Percentiles rank a stretch among this genome's conserved stretches.
Evolutionary conservation across 2,797 vertebrate species (phyloP).

Genomic region (Pseudomugil gertrudae): DNA sequence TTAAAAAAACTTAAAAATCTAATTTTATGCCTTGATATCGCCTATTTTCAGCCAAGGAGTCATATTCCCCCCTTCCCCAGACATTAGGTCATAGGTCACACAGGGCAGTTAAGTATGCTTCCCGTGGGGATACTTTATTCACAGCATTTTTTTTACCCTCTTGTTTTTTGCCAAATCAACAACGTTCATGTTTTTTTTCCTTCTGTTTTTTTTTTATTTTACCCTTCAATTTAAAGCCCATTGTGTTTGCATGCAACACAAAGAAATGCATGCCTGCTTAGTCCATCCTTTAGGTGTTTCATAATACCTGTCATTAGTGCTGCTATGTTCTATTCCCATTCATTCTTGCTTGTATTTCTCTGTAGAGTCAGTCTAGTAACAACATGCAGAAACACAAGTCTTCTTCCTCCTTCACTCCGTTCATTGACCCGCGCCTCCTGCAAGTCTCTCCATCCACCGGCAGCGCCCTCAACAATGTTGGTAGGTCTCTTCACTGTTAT

Average conservation of each 20-base stretch:
- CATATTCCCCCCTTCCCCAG: conserved; percentile 52
- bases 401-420: conserved; percentile 98
- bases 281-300: conserved; percentile 8
- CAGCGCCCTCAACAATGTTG: conserved; percentile 94
- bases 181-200: conserved; percentile 51
- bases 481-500: conserved; percentile 79
- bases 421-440: conserved; percentile 98
- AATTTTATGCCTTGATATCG: conserved; percentile 31
- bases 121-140: conserved; percentile 20
- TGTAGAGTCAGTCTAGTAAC: conserved; percentile 95
- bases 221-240: conserved; percentile 15
- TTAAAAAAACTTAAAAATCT: conserved; percentile 24
- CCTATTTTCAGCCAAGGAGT: conserved; percentile 44
- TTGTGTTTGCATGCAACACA: conserved; percentile 55
- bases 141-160: conserved; percentile 1
- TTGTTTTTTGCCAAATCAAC: conserved; percentile 38
- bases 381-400: conserved; percentile 99
- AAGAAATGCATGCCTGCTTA: conserved; percentile 20
- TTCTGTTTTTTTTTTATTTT: conserved; percentile 42
- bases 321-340: conserved; percentile 1
- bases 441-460: conserved; percentile 98
- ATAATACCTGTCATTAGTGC: neutral
- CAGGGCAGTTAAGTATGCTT: conserved; percentile 66
- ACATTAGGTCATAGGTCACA: conserved; percentile 48
- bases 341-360: neutral